Evolutionary conservation across 2,888 invertebrate species (phyloP), one percentile per base, ranked within the genome.

Genomic region (Fabriciana adippe): DNA sequence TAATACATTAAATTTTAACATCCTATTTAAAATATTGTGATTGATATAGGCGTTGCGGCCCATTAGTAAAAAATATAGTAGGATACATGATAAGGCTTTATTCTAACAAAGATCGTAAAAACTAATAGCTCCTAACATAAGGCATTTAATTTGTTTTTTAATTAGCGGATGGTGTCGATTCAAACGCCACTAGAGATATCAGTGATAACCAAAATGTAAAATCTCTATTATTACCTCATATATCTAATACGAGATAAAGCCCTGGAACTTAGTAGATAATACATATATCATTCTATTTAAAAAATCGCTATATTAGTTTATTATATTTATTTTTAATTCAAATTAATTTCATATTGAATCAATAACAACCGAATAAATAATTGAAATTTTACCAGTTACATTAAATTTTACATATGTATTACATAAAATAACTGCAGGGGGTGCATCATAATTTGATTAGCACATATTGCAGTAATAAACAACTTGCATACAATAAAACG

Each of bases 61-160:
- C 21, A 48, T 31, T 3, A 5, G 11, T 55, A 31, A 41, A 41
- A 41, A 5, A 21, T 48, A 26, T 59, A 59, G 26, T 26, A 26
- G 48, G 48, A 31, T 26, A 48, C 47, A 13, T 18, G 67, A 69
- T 55, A 63, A 70, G 62, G 78, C 75, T 74, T 73, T 15, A 73
- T 71, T 75, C 77, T 78, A 84, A 87, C 84, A 84, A 79, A 68
- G 81, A 82, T 88, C 89, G 81, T 89, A 87, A 90, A 89, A 89
- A 85, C 84, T 87, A 86, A 88, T 86, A 87, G 83, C 84, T 80
- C 79, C 82, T 84, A 82, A 86, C 86, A 85, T 80, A 80, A 76
- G 77, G 80, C 79, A 82, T 86, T 88, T 85, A 86, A 88, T 89
- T 87, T 85, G 82, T 81, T 83, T 88, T 85, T 87, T 87, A 88